Evolutionary conservation across 2,113 vertebrate genomes (phyloP).

Genomic region (Carassius auratus): DNA sequence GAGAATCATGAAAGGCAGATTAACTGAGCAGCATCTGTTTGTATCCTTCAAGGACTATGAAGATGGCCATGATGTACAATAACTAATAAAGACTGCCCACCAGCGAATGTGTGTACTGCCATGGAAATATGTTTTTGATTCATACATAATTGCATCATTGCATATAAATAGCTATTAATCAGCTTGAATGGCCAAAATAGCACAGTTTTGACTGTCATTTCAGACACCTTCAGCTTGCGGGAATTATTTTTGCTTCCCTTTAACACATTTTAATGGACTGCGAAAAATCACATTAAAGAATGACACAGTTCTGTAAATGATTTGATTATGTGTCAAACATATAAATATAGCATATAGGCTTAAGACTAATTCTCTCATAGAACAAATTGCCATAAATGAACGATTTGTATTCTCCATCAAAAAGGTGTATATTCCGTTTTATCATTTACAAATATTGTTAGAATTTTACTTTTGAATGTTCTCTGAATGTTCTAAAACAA

Average conservation of each 20-base stretch:
- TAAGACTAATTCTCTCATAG: background rate
- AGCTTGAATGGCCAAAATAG: background rate
- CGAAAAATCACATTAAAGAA: conserved; percentile 16
- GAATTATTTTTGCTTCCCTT: conserved; percentile 4
- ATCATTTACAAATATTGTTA: too few species aligned
- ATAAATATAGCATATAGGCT: background rate
- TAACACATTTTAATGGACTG: conserved; percentile 21
- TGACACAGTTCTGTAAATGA: background rate
- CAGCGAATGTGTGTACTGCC: background rate
- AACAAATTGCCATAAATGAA: background rate
- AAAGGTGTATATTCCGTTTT: background rate
- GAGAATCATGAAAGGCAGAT: background rate
- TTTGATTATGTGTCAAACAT: background rate
- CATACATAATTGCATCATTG: background rate
- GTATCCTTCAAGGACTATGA: background rate
- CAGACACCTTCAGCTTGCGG: background rate
- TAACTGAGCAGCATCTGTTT: background rate
- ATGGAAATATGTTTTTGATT: background rate
- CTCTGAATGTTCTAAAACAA: too few species aligned
- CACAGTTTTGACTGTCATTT: conserved; percentile 16
- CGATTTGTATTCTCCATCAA: background rate
- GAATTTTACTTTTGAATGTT: too few species aligned
- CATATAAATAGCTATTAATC: conserved; percentile 39
- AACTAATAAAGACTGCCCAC: background rate
- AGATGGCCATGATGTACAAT: background rate